phyloP scores from a whole-genome alignment of 2,797 vertebrate genomes.

The Chloroceryle amazona region DNA sequence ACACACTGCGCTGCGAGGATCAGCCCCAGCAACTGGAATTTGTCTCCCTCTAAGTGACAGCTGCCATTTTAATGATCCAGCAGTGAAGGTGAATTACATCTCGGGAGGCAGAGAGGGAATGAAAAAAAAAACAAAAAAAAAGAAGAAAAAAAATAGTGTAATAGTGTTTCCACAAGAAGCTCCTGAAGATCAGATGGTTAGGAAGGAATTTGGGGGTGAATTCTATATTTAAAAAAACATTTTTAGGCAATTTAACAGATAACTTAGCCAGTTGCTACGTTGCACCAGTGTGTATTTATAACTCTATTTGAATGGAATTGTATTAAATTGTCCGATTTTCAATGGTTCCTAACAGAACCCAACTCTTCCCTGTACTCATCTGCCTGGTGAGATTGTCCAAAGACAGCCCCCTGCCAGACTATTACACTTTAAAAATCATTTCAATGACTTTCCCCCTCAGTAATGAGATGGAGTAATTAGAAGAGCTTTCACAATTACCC shows the following conservation, averaged over 20 bases:
- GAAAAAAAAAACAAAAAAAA: neutral
- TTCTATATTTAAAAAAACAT: constrained; percentile 42
- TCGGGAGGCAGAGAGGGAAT: constrained; percentile 10
- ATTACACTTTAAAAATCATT: constrained; percentile 58
- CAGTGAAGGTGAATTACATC: constrained; percentile 32
- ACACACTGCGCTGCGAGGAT: neutral
- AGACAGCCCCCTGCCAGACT: constrained; percentile 50
- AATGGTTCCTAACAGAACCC: neutral
- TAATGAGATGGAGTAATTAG: constrained; percentile 66
- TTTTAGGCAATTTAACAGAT: constrained; percentile 55
- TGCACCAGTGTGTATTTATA: constrained; percentile 32
- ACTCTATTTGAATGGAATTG: constrained; percentile 40
- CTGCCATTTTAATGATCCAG: constrained; percentile 53
- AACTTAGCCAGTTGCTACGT: constrained; percentile 37
- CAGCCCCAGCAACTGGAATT: constrained; percentile 33
- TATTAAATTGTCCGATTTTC: constrained; percentile 55
- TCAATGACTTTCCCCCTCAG: constrained; percentile 35
- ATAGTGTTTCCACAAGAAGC: neutral
- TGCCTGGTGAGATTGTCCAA: constrained; percentile 55
- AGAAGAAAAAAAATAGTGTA: too few species aligned
- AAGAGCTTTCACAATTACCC: constrained; percentile 66
- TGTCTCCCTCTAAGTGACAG: constrained; percentile 58
- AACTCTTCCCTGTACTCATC: constrained; percentile 27
- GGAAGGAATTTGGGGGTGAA: constrained; percentile 36
- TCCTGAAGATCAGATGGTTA: constrained; percentile 48